Base-by-base conservation (phyloP, 2,113 vertebrate genomes). In the Oncorhynchus gorbuscha region DNA sequence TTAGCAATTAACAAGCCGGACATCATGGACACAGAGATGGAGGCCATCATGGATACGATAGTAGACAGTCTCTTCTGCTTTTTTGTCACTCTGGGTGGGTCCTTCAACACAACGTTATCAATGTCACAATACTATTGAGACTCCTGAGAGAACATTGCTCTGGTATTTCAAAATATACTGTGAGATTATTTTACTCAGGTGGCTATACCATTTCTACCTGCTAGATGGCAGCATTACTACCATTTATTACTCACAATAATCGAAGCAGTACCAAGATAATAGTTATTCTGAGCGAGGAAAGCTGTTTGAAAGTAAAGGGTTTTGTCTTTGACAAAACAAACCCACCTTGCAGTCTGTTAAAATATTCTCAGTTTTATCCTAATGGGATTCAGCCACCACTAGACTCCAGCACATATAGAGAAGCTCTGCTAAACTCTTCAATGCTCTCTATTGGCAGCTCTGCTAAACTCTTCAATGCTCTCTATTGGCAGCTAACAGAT, bases 51-150 rank as follows among this genome's bases (percentile, higher is more conserved):
- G 97, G 97, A 99, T 91, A 97, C 96, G 62, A 95, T 99, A 81
- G 98, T 99, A 84, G 98, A 99, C 88, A 97, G 96, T 75, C 96
- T 99, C 69, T 99, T 99, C 92, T 99, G 98, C 83, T 99, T 98
- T 91, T 99, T 99, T 88, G 98, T 99, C 88, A 99, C 98, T 68
- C 91, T 99, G 32, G 98, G 98, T 99, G 93, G 94, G 95, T 92
- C 81, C 11, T 22, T 26, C n/a, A 26, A 7, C 48, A 66, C 3
- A 55, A 5, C 1, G 13, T 55, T 55, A 16, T 55, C 16, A 11
- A 18, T 55, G 51, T 2, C 51, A 18, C 51, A 55, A 18, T 55
- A 18, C 51, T 18, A 18, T 55, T 16, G 51, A 55, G 14, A 55
- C 1, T 55, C 51, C 8, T 11, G 39, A 22, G 5, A 22, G 20